These are phyloP conservation scores for Peromyscus aztecus DNA, from an alignment of 2,797 vertebrate species.

Conservation along the genomic window DNA sequence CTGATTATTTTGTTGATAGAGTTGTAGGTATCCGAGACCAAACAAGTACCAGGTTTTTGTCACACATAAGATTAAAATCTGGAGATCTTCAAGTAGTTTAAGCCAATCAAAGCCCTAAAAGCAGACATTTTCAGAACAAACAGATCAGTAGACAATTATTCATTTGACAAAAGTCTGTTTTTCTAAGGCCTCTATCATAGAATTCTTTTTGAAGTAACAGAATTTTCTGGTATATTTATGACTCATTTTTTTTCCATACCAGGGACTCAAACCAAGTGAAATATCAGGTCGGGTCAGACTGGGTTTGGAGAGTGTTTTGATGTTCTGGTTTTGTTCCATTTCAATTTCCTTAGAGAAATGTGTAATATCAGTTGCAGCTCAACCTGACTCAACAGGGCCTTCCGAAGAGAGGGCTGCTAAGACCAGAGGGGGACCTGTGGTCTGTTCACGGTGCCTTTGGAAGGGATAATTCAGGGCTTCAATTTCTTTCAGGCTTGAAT, in stretches of 20 bases:
- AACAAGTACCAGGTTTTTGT: neutral
- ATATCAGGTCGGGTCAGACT: constrained; percentile 74
- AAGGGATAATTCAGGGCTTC: constrained; percentile 44
- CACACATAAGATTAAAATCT: neutral
- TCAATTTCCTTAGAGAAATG: constrained; percentile 69
- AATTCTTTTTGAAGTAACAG: constrained; percentile 66
- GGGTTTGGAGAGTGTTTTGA: constrained; percentile 77
- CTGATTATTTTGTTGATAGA: neutral
- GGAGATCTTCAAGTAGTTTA: neutral
- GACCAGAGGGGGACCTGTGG: constrained; percentile 43
- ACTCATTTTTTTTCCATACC: constrained; percentile 24
- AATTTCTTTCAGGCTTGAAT: constrained; percentile 62
- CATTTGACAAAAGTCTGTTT: constrained; percentile 57
- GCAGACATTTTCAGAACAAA: constrained; percentile 59
- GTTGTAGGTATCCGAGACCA: neutral
- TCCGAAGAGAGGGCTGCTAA: neutral
- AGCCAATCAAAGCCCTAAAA: neutral
- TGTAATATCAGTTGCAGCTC: constrained; percentile 63
- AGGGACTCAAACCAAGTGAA: constrained; percentile 76
- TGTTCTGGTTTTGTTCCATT: constrained; percentile 75
- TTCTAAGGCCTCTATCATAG: constrained; percentile 22
- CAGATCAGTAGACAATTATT: constrained; percentile 18
- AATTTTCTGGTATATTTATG: constrained; percentile 62
- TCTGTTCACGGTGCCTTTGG: constrained; percentile 59
- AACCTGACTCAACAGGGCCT: constrained; percentile 50